These are phyloP conservation scores for Lingula anatina DNA, from an alignment of 2,888 invertebrate species.

Conservation along the genomic window DNA sequence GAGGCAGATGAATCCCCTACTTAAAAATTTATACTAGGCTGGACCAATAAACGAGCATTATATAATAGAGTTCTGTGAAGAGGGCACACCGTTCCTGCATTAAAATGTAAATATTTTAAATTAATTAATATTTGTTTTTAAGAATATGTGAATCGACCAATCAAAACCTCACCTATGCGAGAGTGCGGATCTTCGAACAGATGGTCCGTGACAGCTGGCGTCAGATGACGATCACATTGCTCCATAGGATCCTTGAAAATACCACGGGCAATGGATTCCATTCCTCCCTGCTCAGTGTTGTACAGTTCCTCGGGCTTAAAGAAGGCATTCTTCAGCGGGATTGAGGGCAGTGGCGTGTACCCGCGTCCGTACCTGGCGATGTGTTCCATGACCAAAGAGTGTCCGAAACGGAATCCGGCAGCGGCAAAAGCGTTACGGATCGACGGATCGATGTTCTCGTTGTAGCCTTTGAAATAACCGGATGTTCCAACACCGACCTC, in stretches of 20 bases:
- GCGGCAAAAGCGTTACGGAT: constrained; percentile 94
- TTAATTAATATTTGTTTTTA: no score
- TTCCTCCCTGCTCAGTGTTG: constrained; percentile 16
- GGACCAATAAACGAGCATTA: no score
- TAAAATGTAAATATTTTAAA: no score
- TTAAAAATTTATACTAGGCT: no score
- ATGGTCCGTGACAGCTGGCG: constrained; percentile 85
- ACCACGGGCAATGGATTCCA: constrained; percentile 21
- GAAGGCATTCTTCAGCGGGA: constrained; percentile 83
- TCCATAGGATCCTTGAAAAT: constrained; percentile 71
- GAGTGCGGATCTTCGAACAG: constrained; percentile 61
- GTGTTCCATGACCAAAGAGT: constrained; percentile 91
- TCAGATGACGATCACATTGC: constrained; percentile 74
- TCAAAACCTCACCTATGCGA: no score
- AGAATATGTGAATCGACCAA: no score
- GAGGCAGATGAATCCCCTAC: no score
- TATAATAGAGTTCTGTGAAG: no score
- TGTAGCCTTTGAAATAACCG: constrained; percentile 74
- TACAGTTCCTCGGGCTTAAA: constrained; percentile 89
- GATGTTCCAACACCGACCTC: constrained; percentile 63
- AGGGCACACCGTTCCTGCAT: no score
- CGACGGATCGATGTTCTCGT: constrained; percentile 73
- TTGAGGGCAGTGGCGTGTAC: no score
- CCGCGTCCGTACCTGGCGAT: no score
- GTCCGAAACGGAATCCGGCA: constrained; percentile 89